Evolutionary conservation across 1,140 invertebrate species (phyloP), one percentile per base, ranked within the genome.

Genomic region (Sminthurides bifidus): DNA sequence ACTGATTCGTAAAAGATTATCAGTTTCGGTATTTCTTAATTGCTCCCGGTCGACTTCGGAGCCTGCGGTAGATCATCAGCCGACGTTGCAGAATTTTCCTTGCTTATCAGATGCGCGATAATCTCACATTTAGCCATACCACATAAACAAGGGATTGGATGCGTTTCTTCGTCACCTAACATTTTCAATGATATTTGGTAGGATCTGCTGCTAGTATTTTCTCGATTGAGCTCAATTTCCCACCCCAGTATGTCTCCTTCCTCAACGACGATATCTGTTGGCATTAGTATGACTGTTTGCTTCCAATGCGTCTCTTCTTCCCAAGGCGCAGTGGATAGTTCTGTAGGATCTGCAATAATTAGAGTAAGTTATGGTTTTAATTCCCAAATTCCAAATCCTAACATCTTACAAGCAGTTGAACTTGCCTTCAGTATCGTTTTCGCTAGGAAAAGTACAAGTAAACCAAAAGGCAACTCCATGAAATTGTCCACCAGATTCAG

Each of bases 301-400:
- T 96, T 94, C 94, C 94, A 98, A 74, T 98, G 93, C 17, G 95
- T 98, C 58, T 77, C 76, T 67, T 77, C 79, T 67, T 72, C 74
- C 61, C 71, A 74, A 60, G 83, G 91, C 52, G 83, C 84, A 65
- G 87, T 91, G 44, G 80, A 81, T 60, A 91, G 79, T 3, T 44
- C 65, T 27, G 75, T 71, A 15, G 81, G 45, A 5, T 60, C 61
- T 48, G 21, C n/a, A 40, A 33, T 21, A 4, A 12, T 10, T 58
- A 21, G 33, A 48, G 53, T 8, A 41, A 51, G 31, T 43, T 19
- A 4, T 27, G 33, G 8, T 24, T 46, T 4, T 56, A 8, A 44
- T 43, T 43, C 12, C 15, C 43, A 27, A 46, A 4, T 45, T 24
- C 6, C 10, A 10, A 21, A 41, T 5, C 40, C 21, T 30, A 23